Percentiles rank a stretch among this genome's conserved stretches.
Conservation (phyloP, 2,797 vertebrate species). For the Siniperca obscura region DNA sequence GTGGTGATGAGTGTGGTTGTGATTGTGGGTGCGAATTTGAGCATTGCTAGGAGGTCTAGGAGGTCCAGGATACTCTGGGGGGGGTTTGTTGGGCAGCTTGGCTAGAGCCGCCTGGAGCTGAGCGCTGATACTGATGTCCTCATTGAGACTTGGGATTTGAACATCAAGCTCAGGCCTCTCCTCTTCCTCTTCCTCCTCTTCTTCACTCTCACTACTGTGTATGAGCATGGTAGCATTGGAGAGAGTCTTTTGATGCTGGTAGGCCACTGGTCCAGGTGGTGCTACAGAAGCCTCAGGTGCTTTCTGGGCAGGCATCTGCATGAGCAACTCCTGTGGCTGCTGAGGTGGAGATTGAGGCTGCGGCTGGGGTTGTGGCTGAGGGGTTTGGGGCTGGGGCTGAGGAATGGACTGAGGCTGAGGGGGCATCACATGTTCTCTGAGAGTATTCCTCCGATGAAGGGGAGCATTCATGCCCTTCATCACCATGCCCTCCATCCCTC, state of each 20-base stretch:
- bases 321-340: slow-evolving; percentile 77
- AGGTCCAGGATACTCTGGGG: slow-evolving; percentile 94
- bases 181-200: slow-evolving; percentile 91
- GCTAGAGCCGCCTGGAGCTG: slow-evolving; percentile 96
- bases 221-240: slow-evolving; percentile 97
- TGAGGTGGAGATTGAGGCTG: slow-evolving; percentile 78
- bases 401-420: slow-evolving; percentile 81
- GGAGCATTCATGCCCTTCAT: slow-evolving; percentile 90
- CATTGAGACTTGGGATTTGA: slow-evolving; percentile 87
- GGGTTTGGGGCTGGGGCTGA: slow-evolving; percentile 80
- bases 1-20: slow-evolving; percentile 61
- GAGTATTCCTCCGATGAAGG: slow-evolving; percentile 89
- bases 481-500: slow-evolving; percentile 89
- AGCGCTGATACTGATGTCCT: slow-evolving; percentile 90
- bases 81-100: slow-evolving; percentile 96
- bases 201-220: slow-evolving; percentile 95
- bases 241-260: slow-evolving; percentile 94
- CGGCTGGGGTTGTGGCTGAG: slow-evolving; percentile 71
- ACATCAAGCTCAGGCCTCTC: slow-evolving; percentile 86
- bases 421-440: slow-evolving; percentile 89
- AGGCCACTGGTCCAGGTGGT: slow-evolving; percentile 75
- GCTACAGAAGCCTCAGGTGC: slow-evolving; percentile 78
- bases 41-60: slow-evolving; percentile 88
- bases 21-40: slow-evolving; percentile 80
- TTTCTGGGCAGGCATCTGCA: slow-evolving; percentile 83